phyloP scores from a whole-genome alignment of 1,140 invertebrate species.

The Probaryconus sp. region DNA sequence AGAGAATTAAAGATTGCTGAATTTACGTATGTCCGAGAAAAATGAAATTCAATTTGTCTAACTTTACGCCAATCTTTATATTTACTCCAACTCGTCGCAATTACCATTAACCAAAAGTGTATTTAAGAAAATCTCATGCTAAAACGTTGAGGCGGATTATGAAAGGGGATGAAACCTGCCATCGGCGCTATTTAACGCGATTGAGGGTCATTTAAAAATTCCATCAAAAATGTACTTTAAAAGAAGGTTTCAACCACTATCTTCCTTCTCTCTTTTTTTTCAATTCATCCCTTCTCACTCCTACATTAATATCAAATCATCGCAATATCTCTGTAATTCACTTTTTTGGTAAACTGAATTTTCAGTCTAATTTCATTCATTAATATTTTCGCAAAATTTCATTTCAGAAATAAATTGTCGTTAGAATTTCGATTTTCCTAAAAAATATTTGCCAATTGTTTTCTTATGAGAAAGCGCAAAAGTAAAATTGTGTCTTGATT shows the following conservation, averaged over 20 bases:
- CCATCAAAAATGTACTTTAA: constrained; percentile 75
- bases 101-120: constrained; percentile 68
- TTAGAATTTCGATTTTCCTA: too few relatives aligned
- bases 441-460: too few relatives aligned
- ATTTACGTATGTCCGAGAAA: constrained; percentile 14
- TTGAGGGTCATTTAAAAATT: constrained; percentile 77
- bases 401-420: too few relatives aligned
- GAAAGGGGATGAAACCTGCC: constrained; percentile 54
- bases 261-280: constrained; percentile 30
- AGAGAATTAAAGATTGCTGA: too few relatives aligned
- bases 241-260: constrained; percentile 11
- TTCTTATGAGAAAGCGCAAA: too few relatives aligned
- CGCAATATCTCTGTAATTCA: too few relatives aligned
- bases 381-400: too few relatives aligned
- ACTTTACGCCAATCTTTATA: constrained; percentile 54
- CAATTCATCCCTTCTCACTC: constrained; percentile 26
- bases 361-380: too few relatives aligned
- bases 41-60: constrained; percentile 33
- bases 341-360: too few relatives aligned
- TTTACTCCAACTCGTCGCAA: constrained; percentile 64
- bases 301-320: constrained; percentile 16
- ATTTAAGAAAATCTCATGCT: constrained; percentile 75
- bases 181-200: constrained; percentile 73
- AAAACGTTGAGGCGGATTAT: constrained; percentile 62
- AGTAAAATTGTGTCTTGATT: too few relatives aligned